phyloP scores from a whole-genome alignment of 2,888 invertebrate genomes.

The Acanthopleura granulata region DNA sequence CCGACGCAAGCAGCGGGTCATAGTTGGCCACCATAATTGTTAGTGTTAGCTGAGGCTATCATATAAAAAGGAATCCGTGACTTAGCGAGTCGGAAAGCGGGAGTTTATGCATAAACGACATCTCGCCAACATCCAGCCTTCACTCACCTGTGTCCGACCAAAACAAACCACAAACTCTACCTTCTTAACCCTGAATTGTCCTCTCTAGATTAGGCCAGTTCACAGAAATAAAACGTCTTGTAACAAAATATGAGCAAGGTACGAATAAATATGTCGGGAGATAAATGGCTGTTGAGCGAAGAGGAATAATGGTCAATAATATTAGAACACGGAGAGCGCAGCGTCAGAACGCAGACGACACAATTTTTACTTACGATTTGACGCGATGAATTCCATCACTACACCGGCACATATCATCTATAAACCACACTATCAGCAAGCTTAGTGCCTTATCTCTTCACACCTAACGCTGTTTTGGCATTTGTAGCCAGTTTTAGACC shows the following conservation, averaged over 20 bases:
- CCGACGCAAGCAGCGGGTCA: conserved; percentile 5
- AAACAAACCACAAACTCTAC: conserved; percentile 3
- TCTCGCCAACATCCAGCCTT: neutral
- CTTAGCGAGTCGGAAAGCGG: conserved; percentile 20
- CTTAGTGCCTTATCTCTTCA: neutral
- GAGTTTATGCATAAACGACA: conserved; percentile 18
- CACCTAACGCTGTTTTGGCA: neutral
- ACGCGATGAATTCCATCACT: neutral
- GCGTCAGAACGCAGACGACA: conserved; percentile 19
- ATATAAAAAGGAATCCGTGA: conserved; percentile 20
- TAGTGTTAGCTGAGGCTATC: conserved; percentile 20
- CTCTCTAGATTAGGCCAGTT: neutral
- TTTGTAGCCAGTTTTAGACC: neutral
- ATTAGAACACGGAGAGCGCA: conserved; percentile 15
- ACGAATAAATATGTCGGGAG: conserved; percentile 16
- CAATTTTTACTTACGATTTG: conserved; percentile 15
- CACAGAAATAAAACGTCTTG: conserved; percentile 10
- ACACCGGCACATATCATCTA: neutral
- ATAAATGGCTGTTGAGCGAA: conserved; percentile 22
- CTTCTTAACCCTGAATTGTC: too few species aligned
- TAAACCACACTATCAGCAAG: conserved; percentile 6
- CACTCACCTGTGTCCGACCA: conserved; percentile 6
- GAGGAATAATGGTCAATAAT: conserved; percentile 23
- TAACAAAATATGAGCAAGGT: conserved; percentile 1
- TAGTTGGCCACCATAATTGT: conserved; percentile 20